phyloP scores from a whole-genome alignment of 2,797 vertebrate species.

The Balearica regulorum region DNA sequence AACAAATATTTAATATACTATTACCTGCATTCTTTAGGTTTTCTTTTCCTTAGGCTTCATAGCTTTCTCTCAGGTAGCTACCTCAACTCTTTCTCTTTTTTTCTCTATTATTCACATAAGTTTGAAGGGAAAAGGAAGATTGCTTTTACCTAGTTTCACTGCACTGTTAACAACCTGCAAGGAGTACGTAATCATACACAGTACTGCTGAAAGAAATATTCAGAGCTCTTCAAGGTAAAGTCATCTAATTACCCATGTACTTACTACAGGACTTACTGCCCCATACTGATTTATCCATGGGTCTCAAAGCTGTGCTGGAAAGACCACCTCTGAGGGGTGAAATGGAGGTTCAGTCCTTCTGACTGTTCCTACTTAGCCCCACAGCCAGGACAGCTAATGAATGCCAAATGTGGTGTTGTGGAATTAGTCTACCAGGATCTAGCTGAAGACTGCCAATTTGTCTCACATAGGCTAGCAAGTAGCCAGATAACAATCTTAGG shows the following conservation, averaged over 20 bases:
- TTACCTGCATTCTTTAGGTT: neutral
- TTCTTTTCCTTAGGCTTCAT: neutral
- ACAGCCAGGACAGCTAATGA: slow-evolving; percentile 56
- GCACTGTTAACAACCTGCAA: neutral
- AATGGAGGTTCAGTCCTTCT: slow-evolving; percentile 28
- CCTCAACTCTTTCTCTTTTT: neutral
- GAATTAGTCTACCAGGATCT: slow-evolving; percentile 57
- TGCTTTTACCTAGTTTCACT: neutral
- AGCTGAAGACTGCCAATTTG: slow-evolving; percentile 55
- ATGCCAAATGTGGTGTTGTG: slow-evolving; percentile 64
- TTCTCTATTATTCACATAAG: neutral
- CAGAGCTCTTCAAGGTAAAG: slow-evolving; percentile 9
- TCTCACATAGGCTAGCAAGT: slow-evolving; percentile 46
- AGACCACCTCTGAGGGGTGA: slow-evolving; percentile 62
- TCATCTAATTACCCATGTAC: neutral
- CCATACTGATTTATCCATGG: slow-evolving; percentile 8
- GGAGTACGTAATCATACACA: neutral
- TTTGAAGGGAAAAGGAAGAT: neutral
- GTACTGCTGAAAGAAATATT: neutral
- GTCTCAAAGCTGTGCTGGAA: neutral
- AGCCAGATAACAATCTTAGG: slow-evolving; percentile 54
- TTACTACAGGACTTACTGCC: neutral
- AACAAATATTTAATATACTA: slow-evolving; percentile 3
- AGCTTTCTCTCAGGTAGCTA: neutral
- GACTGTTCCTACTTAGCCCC: slow-evolving; percentile 26